A percentile compares a stretch with the other conserved stretches of the same genome.
phyloP scores from a whole-genome alignment of 2,888 invertebrate genomes.

The Cybosia mesomella region DNA sequence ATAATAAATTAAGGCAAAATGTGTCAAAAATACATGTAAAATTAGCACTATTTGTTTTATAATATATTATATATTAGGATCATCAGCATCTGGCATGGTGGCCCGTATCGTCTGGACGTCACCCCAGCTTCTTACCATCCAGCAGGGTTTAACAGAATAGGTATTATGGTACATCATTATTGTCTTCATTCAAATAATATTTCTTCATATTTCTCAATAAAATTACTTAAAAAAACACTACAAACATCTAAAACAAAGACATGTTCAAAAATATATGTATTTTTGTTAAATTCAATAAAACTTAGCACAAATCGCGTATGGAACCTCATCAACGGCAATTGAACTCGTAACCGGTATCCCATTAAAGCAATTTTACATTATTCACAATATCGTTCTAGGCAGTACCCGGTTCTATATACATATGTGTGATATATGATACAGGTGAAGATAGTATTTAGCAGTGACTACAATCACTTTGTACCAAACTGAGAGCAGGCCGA shows the following conservation, averaged over 20 bases:
- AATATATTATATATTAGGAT: no score
- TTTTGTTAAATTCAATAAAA: background rate
- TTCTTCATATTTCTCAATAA: no score
- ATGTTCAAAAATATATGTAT: no score
- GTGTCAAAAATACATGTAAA: background rate
- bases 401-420: background rate
- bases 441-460: background rate
- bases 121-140: no score
- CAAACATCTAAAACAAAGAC: no score
- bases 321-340: background rate
- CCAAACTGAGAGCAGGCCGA: slow-evolving; percentile 27
- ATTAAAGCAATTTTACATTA: no score
- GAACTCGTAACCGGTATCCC: background rate
- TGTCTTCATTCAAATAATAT: no score
- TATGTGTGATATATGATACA: background rate
- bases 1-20: background rate
- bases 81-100: no score
- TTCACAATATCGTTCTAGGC: background rate
- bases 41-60: background rate
- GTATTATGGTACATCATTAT: no score
- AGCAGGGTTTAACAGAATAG: no score
- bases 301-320: background rate
- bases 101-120: no score
- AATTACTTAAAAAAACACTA: no score
- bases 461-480: background rate